phyloP scores from a whole-genome alignment of 2,888 invertebrate genomes.

The Ornithoptera alexandrae region DNA sequence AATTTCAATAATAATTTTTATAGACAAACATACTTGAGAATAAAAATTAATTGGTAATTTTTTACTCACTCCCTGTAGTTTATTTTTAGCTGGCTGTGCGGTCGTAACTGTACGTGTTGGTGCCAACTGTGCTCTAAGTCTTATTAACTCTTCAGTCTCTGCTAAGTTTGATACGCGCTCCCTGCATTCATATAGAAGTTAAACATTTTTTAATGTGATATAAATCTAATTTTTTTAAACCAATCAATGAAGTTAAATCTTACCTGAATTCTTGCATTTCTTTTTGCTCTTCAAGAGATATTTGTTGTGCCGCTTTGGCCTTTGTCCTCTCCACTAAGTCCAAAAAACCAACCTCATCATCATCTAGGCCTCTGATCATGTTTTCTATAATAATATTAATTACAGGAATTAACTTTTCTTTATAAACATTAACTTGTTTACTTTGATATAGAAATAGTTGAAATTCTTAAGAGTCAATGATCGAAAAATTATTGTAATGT shows the following conservation, averaged over 20 bases:
- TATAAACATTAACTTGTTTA: too few species aligned
- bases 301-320: conserved; percentile 90
- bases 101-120: conserved; percentile 63
- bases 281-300: conserved; percentile 89
- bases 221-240: too few species aligned
- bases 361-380: conserved; percentile 94
- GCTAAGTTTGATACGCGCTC: conserved; percentile 73
- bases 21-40: too few species aligned
- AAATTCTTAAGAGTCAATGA: too few species aligned
- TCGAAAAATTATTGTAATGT: too few species aligned
- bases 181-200: conserved; percentile 50
- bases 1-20: too few species aligned
- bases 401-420: too few species aligned
- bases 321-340: conserved; percentile 94
- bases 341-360: conserved; percentile 97
- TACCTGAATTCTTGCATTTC: conserved; percentile 92
- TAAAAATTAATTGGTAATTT: background rate
- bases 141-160: conserved; percentile 67
- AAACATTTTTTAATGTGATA: too few species aligned
- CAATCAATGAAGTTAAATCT: conserved; percentile 33
- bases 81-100: conserved; percentile 66
- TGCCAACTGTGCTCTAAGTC: conserved; percentile 72
- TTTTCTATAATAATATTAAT: conserved; percentile 78
- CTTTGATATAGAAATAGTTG: too few species aligned
- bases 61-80: conserved; percentile 63